Percentiles rank a stretch among this genome's conserved stretches.
Evolutionary conservation across 2,888 invertebrate genomes (phyloP).

Genomic region (Yponomeuta malinellus): DNA sequence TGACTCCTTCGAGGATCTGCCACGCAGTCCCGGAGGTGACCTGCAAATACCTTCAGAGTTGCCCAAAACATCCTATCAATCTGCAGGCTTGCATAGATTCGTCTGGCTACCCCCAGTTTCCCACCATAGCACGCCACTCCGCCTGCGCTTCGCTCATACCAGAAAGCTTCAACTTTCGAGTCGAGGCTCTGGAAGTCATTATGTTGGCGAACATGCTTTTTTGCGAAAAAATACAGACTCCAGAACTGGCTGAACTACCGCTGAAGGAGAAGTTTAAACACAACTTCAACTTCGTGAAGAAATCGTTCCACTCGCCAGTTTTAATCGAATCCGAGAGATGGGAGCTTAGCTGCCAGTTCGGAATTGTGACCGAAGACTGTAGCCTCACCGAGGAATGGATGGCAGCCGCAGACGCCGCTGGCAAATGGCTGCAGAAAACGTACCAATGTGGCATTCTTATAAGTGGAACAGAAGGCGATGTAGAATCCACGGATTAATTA

Average conservation of each 20-base stretch:
- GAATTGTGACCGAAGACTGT: neutral
- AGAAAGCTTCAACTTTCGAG: constrained; percentile 7
- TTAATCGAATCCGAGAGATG: neutral
- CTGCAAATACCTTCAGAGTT: neutral
- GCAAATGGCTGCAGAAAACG: neutral
- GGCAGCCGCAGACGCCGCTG: neutral
- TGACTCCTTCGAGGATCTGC: neutral
- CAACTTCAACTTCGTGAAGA: neutral
- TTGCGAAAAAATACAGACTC: neutral
- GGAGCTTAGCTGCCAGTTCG: neutral
- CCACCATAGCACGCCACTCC: constrained; percentile 1
- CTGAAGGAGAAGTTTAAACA: neutral
- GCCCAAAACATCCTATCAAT: neutral
- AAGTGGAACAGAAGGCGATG: too few species aligned
- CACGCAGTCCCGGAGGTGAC: neutral
- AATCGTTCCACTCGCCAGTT: neutral
- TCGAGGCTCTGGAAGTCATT: constrained; percentile 8
- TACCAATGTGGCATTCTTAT: neutral
- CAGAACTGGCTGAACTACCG: neutral
- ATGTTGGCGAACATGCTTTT: constrained; percentile 9
- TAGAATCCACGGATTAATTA: too few species aligned
- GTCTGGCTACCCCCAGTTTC: neutral
- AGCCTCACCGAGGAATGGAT: neutral
- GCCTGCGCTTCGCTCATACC: constrained; percentile 9
- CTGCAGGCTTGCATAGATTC: neutral